Evolutionary conservation across 2,113 vertebrate genomes (phyloP).

Genomic region (Rhineura floridana): DNA sequence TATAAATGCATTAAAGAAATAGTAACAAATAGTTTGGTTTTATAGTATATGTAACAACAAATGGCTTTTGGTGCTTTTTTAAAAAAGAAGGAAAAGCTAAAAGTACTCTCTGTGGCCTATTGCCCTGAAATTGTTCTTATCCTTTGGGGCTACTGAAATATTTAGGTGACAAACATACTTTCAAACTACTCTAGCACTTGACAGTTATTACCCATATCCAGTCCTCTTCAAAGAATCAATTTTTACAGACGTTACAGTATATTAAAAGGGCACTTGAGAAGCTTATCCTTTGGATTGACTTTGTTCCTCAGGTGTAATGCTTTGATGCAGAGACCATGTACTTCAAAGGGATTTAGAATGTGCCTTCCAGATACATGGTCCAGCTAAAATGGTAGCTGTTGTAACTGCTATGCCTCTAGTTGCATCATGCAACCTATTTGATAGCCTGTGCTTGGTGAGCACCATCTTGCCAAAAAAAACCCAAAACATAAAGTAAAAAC

Average conservation of each 20-base stretch:
- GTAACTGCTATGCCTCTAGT: background rate
- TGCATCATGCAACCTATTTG: background rate
- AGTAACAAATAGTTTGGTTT: background rate
- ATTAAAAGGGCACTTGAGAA: conserved; percentile 1
- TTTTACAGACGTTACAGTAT: background rate
- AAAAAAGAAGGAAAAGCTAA: background rate
- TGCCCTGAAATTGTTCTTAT: background rate
- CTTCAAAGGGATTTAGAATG: background rate
- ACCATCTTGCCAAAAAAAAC: background rate
- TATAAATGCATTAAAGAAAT: background rate
- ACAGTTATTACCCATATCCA: background rate
- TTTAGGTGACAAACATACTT: background rate
- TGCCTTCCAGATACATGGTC: background rate
- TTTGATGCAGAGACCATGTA: background rate
- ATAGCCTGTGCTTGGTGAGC: background rate
- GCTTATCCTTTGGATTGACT: background rate
- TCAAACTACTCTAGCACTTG: background rate
- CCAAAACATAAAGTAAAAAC: background rate
- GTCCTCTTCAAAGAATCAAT: background rate
- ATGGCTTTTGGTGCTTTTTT: background rate
- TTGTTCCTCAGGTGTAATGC: background rate
- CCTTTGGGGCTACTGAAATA: background rate
- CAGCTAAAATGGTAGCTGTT: background rate
- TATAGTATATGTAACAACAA: background rate
- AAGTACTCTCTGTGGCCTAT: background rate